These are phyloP conservation scores for Melieria crassipennis DNA, from an alignment of 2,888 invertebrate species.

Conservation along the genomic window DNA sequence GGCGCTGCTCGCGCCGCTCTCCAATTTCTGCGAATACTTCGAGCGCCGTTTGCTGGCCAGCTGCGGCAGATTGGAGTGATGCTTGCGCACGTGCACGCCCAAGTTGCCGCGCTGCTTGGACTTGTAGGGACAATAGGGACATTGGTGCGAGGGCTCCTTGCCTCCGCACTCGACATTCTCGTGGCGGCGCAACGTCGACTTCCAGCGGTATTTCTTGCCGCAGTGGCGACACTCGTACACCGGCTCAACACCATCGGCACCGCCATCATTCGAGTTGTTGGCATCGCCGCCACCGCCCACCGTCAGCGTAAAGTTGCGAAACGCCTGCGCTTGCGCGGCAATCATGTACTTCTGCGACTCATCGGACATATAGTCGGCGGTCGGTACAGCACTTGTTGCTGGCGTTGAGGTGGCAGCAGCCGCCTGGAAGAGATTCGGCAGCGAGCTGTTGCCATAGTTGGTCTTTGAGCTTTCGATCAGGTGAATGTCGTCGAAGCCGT, in stretches of 20 bases:
- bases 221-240: slow-evolving; percentile 75
- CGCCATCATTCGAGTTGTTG: slow-evolving; percentile 40
- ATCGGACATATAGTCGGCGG: slow-evolving; percentile 51
- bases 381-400: slow-evolving; percentile 24
- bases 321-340: slow-evolving; percentile 58
- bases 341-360: slow-evolving; percentile 56
- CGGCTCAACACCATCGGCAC: slow-evolving; percentile 47
- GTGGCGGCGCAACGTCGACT: slow-evolving; percentile 82
- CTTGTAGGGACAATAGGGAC: slow-evolving; percentile 79
- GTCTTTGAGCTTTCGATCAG: slow-evolving; percentile 60
- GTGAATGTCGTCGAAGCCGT: slow-evolving; percentile 65
- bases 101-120: slow-evolving; percentile 84
- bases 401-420: slow-evolving; percentile 35
- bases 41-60: slow-evolving; percentile 61
- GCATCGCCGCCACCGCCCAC: slow-evolving; percentile 6
- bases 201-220: slow-evolving; percentile 86
- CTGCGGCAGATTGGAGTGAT: slow-evolving; percentile 69
- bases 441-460: slow-evolving; percentile 39
- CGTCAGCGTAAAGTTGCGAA: slow-evolving; percentile 51
- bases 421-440: slow-evolving; percentile 41
- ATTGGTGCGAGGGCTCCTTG: slow-evolving; percentile 82
- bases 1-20: slow-evolving; percentile 48
- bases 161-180: slow-evolving; percentile 85
- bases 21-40: slow-evolving; percentile 56
- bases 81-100: slow-evolving; percentile 81